Evolutionary conservation across 2,888 invertebrate genomes (phyloP), one percentile per base, ranked within the genome.

Genomic region (Drosophila borborema): DNA sequence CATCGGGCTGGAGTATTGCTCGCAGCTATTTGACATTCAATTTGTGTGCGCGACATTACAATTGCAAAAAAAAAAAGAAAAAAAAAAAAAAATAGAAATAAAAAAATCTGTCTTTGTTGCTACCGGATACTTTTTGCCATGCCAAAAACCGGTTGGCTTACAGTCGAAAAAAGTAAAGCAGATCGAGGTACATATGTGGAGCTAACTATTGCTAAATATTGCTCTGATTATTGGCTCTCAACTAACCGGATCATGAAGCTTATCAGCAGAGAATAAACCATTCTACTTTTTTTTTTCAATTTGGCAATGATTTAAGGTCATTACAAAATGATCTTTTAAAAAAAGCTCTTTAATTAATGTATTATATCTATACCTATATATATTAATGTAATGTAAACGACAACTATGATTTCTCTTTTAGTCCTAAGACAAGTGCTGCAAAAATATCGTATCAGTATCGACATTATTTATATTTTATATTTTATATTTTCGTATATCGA

Each of bases 31-130:
- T 89, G 82, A 77, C 82, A 88, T 90, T 90, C 90, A 89, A 74
- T 80, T 71, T 73, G 77, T 72, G 89, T 89, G 71, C 76, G 90
- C 88, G 89, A 87, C 89, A 90, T 89, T 83, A 89, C 86, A 82
- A 74, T 86, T 75, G 87, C 86, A 79, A 82, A 83, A 79, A 82
- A 82, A 4, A 62, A 76, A 46, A 48, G 2, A 65, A 62, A 76
- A 46, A 48, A 2, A 71, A 72, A 16, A 3, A 46, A 69, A 67
- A 61, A 64, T 56, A 68, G 65, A 71, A 54, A 64, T 63, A 63
- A 62, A 76, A 46, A 48, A 20, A 65, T 70, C 55, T 66, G 70
- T 68, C 64, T 67, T 89, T 90, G 90, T 86, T 75, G 89, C 88
- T 86, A 89, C 90, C 87, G 87, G 89, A 90, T 86, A 88, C 77